phyloP scores from a whole-genome alignment of 2,113 vertebrate species.

The Xenopus laevis region DNA sequence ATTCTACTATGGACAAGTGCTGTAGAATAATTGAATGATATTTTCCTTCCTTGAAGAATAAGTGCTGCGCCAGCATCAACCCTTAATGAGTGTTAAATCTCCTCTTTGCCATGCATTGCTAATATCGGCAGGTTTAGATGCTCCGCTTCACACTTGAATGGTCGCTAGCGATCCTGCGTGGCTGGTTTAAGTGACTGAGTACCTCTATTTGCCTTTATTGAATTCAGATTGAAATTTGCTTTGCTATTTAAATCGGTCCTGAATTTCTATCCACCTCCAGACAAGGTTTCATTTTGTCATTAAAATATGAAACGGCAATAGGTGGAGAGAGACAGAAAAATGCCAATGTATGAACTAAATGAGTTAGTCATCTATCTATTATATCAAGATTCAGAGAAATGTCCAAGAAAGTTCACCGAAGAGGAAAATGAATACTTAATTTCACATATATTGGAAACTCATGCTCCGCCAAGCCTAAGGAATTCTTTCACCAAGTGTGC shows the following conservation, averaged over 20 bases:
- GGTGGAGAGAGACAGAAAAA: conserved; percentile 23
- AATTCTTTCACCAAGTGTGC: conserved; percentile 46
- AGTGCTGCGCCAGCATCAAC: too few relatives aligned
- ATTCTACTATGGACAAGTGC: too few relatives aligned
- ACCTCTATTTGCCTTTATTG: too few relatives aligned
- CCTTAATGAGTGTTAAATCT: too few relatives aligned
- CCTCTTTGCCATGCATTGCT: too few relatives aligned
- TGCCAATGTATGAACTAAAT: conserved; percentile 5
- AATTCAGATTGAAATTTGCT: not conserved
- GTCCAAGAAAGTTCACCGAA: conserved; percentile 30
- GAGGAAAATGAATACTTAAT: conserved; percentile 41
- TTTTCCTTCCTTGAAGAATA: too few relatives aligned
- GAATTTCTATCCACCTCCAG: not conserved
- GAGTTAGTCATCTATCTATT: conserved; percentile 27
- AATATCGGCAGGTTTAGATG: too few relatives aligned
- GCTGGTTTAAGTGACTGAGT: too few relatives aligned
- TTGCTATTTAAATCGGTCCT: not conserved
- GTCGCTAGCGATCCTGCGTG: too few relatives aligned
- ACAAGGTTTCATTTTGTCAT: conserved; percentile 1
- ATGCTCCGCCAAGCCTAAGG: conserved; percentile 39
- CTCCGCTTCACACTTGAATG: too few relatives aligned
- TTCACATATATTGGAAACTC: conserved; percentile 43
- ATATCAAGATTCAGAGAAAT: conserved; percentile 34
- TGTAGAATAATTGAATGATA: too few relatives aligned
- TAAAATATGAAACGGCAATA: conserved; percentile 19